Evolutionary conservation across 2,888 invertebrate genomes (phyloP).

Genomic region (Epistrophe grossulariae): DNA sequence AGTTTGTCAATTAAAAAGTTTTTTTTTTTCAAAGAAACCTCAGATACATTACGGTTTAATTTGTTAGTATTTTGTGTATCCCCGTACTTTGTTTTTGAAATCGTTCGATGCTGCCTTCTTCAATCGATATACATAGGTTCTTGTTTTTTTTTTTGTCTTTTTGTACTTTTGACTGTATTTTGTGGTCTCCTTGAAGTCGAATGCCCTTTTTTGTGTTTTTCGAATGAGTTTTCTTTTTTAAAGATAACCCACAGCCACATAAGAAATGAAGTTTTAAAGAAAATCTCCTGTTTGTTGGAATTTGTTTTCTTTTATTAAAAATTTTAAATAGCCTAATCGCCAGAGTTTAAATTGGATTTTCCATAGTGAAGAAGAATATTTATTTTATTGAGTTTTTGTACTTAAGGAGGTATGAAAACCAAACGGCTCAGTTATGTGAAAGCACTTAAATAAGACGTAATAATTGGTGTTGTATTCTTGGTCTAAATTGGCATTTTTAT

Average conservation of each 20-base stretch:
- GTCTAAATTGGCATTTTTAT: too few species aligned
- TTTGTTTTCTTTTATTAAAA: not conserved
- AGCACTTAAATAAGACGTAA: too few species aligned
- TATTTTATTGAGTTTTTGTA: too few species aligned
- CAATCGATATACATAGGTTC: not conserved
- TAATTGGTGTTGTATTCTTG: too few species aligned
- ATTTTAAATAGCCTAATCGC: not conserved
- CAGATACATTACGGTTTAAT: constrained; percentile 4
- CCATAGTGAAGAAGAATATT: too few species aligned
- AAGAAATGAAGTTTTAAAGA: not conserved
- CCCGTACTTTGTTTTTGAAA: not conserved
- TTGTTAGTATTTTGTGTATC: not conserved
- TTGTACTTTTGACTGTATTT: not conserved
- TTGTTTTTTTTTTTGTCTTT: not conserved
- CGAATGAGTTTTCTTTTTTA: not conserved
- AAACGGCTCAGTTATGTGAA: too few species aligned
- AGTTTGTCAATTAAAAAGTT: constrained; percentile 56
- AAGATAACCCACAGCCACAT: too few species aligned
- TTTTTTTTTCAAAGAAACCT: not conserved
- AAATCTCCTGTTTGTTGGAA: not conserved
- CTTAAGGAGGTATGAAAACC: too few species aligned
- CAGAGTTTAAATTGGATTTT: not conserved
- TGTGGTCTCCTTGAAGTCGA: not conserved
- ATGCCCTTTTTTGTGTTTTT: constrained; percentile 1
- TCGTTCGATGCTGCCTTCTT: not conserved